Evolutionary conservation across 2,113 vertebrate species (phyloP), one percentile per base, ranked within the genome.

Genomic region (Phocoena phocoena): DNA sequence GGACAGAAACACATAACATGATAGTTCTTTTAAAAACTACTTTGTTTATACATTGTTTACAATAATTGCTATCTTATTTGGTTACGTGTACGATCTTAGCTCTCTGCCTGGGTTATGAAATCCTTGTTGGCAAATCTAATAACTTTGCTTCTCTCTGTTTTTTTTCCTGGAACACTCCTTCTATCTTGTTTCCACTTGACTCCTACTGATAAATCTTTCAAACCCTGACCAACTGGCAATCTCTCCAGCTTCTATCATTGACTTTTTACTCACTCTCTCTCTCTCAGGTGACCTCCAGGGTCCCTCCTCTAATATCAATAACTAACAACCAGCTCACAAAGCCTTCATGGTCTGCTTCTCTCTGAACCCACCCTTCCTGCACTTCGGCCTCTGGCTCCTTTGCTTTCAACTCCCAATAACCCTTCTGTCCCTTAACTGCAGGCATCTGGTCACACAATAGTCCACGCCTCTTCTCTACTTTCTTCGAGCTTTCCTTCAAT

Each of bases 81-180:
- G 65, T 70, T 53, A 47, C 10, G 6, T 33, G 17, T 13, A 60
- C 5, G n/a, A 82, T 76, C 50, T 74, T 63, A 87, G 90, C 17
- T 87, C 86, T 18, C 31, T 65, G 58, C 8, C 25, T 31, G 38
- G 20, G 33, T 50, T 81, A 70, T 21, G 14, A 89, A 90, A 81
- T 83, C 53, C 67, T 36, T 18, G 1, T 38, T 36, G 80, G 58
- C n/a, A 65, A 47, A 65, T 31, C 55, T 17, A 44, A 17, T 44
- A 20, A 92, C 14, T 41, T 38, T 81, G 36, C 65, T 53, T 82
- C n/a, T 36, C 12, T 58, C 31, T 38, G 8, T 26, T 53, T 28
- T 79, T 88, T 36, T n/a, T 13, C 26, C 88, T 80, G 13, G 36
- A 93, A 93, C 38, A 60, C 21, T 79, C 62, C 50, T n/a, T 53